Percentiles rank a stretch among this genome's conserved stretches.
Conservation (phyloP, 2,888 invertebrate genomes). For the Mystacides longicornis region DNA sequence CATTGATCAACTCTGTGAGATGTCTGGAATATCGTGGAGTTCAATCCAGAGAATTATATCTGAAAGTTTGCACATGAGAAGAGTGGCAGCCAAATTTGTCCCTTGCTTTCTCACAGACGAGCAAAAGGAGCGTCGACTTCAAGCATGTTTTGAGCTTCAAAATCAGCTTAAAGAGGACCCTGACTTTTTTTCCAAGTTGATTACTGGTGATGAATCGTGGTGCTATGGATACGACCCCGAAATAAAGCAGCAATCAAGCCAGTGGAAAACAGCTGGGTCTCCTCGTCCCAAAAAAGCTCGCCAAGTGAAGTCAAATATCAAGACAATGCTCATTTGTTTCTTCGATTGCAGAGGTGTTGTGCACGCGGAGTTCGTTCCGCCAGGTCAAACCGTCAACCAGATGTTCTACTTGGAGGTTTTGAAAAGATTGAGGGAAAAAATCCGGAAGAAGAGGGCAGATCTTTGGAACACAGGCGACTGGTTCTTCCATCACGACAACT, state of each 20-base stretch:
- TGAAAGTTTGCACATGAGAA: slow-evolving; percentile 1
- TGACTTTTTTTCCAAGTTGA: slow-evolving; percentile 22
- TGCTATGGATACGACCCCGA: slow-evolving; percentile 21
- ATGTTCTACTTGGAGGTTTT: too few relatives aligned
- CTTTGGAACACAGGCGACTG: too few relatives aligned
- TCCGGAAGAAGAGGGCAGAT: too few relatives aligned
- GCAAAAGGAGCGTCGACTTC: too few relatives aligned
- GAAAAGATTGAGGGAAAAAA: too few relatives aligned
- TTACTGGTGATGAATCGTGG: slow-evolving; percentile 24
- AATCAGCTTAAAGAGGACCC: too few relatives aligned
- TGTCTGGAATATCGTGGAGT: background rate
- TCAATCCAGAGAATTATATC: background rate
- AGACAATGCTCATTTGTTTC: slow-evolving; percentile 6
- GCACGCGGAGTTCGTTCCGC: slow-evolving; percentile 5
- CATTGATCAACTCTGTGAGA: too few relatives aligned
- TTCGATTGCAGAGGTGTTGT: slow-evolving; percentile 3
- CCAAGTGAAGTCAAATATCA: background rate
- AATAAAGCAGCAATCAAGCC: slow-evolving; percentile 21
- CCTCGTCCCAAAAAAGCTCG: slow-evolving; percentile 6
- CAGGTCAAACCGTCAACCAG: too few relatives aligned
- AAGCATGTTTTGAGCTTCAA: too few relatives aligned
- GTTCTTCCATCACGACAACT: slow-evolving; percentile 25
- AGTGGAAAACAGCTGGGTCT: slow-evolving; percentile 22
- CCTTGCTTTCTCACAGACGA: background rate
- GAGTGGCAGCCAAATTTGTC: slow-evolving; percentile 2